phyloP scores from a whole-genome alignment of 2,888 invertebrate genomes.

The Hedychridium roseum region DNA sequence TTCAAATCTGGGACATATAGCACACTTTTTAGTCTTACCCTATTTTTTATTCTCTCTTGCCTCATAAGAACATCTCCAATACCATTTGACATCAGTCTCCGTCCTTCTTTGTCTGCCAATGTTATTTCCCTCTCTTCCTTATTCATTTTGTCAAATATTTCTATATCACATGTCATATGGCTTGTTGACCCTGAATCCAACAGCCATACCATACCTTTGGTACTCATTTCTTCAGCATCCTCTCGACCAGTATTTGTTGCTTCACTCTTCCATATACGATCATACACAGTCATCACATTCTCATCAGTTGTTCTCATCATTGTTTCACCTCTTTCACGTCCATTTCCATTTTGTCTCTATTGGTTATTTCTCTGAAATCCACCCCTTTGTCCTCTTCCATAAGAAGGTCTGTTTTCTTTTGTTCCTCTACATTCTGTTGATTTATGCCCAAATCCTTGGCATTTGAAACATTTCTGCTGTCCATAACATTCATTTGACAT shows the following conservation, averaged over 20 bases:
- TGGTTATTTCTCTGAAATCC: background rate
- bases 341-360: background rate
- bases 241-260: background rate
- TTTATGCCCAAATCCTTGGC: constrained; percentile 4
- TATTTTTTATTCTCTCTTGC: background rate
- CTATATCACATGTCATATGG: constrained; percentile 2
- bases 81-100: background rate
- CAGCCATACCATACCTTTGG: constrained; percentile 1
- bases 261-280: background rate
- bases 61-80: background rate
- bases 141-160: too few species aligned
- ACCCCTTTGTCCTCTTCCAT: constrained; percentile 2
- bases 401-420: background rate
- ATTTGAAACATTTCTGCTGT: constrained; percentile 5
- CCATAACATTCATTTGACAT: background rate
- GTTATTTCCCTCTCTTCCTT: background rate
- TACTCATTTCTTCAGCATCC: too few species aligned
- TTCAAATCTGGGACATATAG: background rate
- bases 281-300: constrained; percentile 1
- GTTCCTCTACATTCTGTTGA: background rate
- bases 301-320: constrained; percentile 5
- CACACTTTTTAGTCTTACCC: background rate
- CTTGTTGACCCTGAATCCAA: constrained; percentile 13
- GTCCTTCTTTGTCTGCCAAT: background rate
- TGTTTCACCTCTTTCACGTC: background rate